A percentile compares a stretch with the other conserved stretches of the same genome.
Evolutionary conservation across 30 jellyfish, hydroid and myxozoan genomes (phyloP).

Genomic region (Clytia hemisphaerica): DNA sequence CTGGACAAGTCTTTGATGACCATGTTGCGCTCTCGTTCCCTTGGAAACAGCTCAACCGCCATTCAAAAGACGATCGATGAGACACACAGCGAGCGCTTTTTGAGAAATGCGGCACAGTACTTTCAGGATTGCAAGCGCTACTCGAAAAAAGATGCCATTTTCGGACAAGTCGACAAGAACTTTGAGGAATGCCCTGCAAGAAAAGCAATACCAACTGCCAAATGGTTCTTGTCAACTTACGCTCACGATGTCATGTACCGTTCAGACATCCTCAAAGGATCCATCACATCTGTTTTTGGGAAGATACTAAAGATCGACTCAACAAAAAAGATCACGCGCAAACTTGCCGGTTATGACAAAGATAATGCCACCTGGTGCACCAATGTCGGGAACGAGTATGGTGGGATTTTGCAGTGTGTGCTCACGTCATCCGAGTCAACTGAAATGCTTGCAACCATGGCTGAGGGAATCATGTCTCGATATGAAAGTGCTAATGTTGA

Average conservation of each 20-base stretch:
- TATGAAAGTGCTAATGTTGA: constrained; percentile 24
- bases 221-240: constrained; percentile 28
- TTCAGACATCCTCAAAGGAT: constrained; percentile 21
- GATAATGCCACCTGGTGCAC: constrained; percentile 32
- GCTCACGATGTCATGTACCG: constrained; percentile 48
- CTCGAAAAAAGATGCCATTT: neutral
- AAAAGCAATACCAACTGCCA: constrained; percentile 15
- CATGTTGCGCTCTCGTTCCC: constrained; percentile 24
- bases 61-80: no score
- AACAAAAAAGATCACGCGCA: constrained; percentile 39
- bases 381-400: constrained; percentile 63
- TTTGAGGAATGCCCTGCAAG: constrained; percentile 4
- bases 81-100: constrained; percentile 20
- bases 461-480: constrained; percentile 23
- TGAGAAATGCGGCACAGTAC: constrained; percentile 10
- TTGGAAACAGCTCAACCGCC: no score
- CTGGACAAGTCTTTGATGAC: constrained; percentile 23
- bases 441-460: constrained; percentile 12
- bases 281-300: constrained; percentile 32
- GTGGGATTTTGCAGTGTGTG: constrained; percentile 28
- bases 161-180: neutral
- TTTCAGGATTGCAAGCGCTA: constrained; percentile 15
- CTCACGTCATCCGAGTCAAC: constrained; percentile 22
- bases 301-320: constrained; percentile 41
- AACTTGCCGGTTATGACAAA: constrained; percentile 50